Evolutionary conservation across 2,113 vertebrate genomes (phyloP).

Genomic region (Plestiodon gilberti): DNA sequence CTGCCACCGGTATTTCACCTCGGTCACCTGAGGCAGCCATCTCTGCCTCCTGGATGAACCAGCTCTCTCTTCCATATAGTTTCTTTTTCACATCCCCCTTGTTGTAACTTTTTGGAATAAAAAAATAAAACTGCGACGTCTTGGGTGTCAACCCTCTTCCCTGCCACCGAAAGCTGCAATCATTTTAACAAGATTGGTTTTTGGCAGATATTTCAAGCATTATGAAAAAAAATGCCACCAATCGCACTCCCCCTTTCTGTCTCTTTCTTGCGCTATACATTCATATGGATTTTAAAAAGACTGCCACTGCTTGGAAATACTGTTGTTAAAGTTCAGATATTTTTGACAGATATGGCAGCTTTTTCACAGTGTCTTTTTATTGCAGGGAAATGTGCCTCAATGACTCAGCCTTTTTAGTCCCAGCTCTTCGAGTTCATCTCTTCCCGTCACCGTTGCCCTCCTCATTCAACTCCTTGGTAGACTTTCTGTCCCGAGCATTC

Average conservation of each 20-base stretch:
- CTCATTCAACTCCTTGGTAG: slow-evolving; percentile 39
- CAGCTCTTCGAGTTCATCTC: slow-evolving; percentile 53
- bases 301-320: slow-evolving; percentile 54
- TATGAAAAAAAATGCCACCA: not conserved
- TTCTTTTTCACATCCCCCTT: not conserved
- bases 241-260: not conserved
- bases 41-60: too few species aligned
- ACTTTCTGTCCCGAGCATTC: slow-evolving; percentile 35
- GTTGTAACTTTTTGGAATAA: slow-evolving; percentile 27
- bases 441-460: slow-evolving; percentile 54
- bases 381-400: slow-evolving; percentile 30
- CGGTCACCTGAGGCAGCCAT: too few species aligned
- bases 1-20: too few species aligned
- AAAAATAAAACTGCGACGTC: not conserved
- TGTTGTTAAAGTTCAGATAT: slow-evolving; percentile 38
- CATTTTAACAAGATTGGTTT: slow-evolving; percentile 36
- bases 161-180: slow-evolving; percentile 48
- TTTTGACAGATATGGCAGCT: slow-evolving; percentile 56
- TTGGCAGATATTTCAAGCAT: slow-evolving; percentile 48
- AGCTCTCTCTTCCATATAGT: too few species aligned
- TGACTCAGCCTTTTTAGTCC: slow-evolving; percentile 58
- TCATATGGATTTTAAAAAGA: slow-evolving; percentile 56
- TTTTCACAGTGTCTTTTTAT: slow-evolving; percentile 47
- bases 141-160: slow-evolving; percentile 39
- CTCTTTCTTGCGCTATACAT: slow-evolving; percentile 11